phyloP scores from a whole-genome alignment of 2,797 vertebrate genomes.

The Masticophis lateralis region DNA sequence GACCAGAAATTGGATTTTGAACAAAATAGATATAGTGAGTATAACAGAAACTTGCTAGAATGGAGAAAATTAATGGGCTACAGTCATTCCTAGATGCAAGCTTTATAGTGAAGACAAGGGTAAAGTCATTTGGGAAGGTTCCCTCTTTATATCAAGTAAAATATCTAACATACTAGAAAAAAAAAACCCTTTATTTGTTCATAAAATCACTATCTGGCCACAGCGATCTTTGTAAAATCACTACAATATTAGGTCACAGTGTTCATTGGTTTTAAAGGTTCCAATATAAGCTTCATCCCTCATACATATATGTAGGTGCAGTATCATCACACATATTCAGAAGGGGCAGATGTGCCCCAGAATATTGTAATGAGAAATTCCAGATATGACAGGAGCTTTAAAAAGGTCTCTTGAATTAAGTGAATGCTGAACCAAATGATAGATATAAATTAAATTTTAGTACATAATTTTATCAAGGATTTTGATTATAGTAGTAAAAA shows the following conservation, averaged over 20 bases:
- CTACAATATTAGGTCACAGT: neutral
- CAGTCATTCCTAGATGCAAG: neutral
- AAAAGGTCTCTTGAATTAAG: neutral
- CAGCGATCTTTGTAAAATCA: neutral
- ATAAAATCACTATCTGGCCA: neutral
- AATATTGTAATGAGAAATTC: neutral
- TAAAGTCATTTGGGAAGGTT: neutral
- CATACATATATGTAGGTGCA: neutral
- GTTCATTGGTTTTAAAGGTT: neutral
- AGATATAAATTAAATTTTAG: neutral
- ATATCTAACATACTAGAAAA: neutral
- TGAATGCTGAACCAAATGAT: neutral
- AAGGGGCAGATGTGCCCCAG: neutral
- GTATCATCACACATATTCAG: neutral
- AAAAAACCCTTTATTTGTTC: neutral
- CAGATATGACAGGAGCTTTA: neutral
- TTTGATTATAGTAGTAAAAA: neutral
- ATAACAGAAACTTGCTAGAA: neutral
- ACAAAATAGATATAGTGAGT: neutral
- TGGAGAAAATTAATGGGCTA: neutral
- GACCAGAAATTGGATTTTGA: neutral
- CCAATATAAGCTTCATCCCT: neutral
- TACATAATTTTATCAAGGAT: neutral
- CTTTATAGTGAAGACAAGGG: neutral
- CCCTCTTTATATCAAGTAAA: neutral